phyloP scores from a whole-genome alignment of 2,888 invertebrate species.

The Acanthopleura granulata region DNA sequence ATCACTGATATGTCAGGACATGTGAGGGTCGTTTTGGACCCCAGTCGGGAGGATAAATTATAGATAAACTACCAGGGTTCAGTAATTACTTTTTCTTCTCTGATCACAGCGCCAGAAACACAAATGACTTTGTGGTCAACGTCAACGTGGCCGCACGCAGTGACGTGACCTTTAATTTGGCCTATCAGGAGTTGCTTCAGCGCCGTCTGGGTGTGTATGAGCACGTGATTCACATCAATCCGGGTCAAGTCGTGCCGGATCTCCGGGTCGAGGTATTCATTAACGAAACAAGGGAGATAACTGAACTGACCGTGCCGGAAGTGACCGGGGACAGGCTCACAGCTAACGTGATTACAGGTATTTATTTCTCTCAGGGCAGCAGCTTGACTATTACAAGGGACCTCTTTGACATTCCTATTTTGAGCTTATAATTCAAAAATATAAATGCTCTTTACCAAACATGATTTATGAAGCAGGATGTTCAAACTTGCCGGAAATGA shows the following conservation, averaged over 20 bases:
- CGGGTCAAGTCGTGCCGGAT: constrained; percentile 77
- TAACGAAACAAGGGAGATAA: constrained; percentile 76
- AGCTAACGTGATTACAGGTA: neutral
- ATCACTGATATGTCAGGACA: no score
- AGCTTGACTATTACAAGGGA: no score
- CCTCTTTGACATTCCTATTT: no score
- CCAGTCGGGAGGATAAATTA: no score
- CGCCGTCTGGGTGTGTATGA: constrained; percentile 78
- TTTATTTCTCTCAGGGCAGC: no score
- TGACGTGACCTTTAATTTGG: constrained; percentile 78
- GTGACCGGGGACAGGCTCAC: neutral
- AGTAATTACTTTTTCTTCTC: neutral
- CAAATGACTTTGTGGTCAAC: constrained; percentile 79
- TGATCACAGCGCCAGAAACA: constrained; percentile 72
- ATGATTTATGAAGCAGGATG: no score
- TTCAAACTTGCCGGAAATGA: no score
- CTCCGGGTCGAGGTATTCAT: constrained; percentile 77
- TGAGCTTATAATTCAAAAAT: no score
- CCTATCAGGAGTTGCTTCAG: constrained; percentile 79
- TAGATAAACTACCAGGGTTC: no score
- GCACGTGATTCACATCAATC: constrained; percentile 78
- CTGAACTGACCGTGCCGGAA: constrained; percentile 76
- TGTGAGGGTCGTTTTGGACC: no score
- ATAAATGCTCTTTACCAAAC: no score
- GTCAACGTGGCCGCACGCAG: constrained; percentile 77